Percentiles rank a stretch among this genome's conserved stretches.
These are phyloP conservation scores for Sylvilagus bachmani DNA, from an alignment of 2,113 vertebrate genomes.

Conservation along the genomic window DNA sequence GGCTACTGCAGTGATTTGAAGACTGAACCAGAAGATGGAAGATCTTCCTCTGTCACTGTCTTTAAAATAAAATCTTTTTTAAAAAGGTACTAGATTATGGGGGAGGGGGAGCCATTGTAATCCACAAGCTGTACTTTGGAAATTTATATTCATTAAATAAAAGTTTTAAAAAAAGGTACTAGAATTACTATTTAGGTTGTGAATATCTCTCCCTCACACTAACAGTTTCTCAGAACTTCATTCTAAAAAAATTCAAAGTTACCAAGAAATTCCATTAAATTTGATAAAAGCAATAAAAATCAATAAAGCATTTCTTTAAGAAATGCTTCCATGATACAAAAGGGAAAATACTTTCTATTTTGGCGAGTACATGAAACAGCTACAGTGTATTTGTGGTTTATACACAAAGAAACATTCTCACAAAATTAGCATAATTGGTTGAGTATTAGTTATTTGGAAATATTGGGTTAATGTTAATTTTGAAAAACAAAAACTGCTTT, in stretches of 20 bases:
- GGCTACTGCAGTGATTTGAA: no score
- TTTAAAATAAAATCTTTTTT: no score
- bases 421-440: background rate
- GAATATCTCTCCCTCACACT: background rate
- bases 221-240: background rate
- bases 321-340: slow-evolving; percentile 2
- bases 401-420: background rate
- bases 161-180: no score
- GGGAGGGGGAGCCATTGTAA: no score
- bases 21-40: no score
- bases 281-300: slow-evolving; percentile 19
- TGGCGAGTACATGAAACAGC: background rate
- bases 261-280: slow-evolving; percentile 1
- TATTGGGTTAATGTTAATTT: background rate
- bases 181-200: background rate
- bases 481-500: background rate
- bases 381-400: background rate
- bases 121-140: no score
- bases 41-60: no score
- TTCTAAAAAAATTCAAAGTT: background rate
- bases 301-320: background rate
- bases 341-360: background rate
- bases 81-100: background rate
- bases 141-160: no score
- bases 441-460: slow-evolving; percentile 34